Conservation (phyloP, 2,888 invertebrate species). For the Agrenia bidenticulata region DNA sequence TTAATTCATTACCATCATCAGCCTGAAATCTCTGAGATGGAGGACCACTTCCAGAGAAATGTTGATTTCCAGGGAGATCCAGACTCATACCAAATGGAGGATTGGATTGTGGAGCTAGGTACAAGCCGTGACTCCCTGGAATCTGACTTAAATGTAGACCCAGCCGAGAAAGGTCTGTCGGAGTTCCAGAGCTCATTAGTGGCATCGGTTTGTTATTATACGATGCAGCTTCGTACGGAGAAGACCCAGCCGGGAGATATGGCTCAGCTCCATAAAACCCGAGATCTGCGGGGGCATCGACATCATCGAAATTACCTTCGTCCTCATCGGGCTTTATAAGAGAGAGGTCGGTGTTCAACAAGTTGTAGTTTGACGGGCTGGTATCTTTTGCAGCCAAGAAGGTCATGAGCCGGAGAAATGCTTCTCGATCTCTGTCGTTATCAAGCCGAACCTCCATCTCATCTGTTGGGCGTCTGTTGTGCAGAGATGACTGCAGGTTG, state of each 20-base stretch:
- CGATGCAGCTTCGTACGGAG: neutral
- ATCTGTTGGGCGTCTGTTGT: conserved; percentile 18
- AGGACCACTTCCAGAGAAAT: neutral
- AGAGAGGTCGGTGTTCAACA: neutral
- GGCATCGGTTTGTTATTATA: conserved; percentile 29
- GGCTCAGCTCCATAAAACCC: conserved; percentile 21
- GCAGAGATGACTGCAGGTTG: no score
- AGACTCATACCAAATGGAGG: neutral
- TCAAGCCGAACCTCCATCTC: conserved; percentile 37
- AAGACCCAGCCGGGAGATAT: neutral
- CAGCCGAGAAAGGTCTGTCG: neutral
- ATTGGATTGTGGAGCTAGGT: neutral
- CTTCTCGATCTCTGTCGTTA: conserved; percentile 34
- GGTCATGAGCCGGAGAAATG: conserved; percentile 29
- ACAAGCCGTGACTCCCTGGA: conserved; percentile 6
- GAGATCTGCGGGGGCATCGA: conserved; percentile 24
- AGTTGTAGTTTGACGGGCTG: conserved; percentile 1
- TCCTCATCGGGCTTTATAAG: conserved; percentile 16
- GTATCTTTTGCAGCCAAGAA: conserved; percentile 14
- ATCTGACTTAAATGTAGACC: neutral
- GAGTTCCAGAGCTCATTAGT: conserved; percentile 34
- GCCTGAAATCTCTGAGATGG: no score
- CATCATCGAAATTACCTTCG: conserved; percentile 16
- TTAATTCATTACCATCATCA: no score
- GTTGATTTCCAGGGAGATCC: neutral